Percentiles rank a stretch among this genome's conserved stretches.
phyloP scores from a whole-genome alignment of 2,113 vertebrate species.

The Dolichallabes microphthalmus region DNA sequence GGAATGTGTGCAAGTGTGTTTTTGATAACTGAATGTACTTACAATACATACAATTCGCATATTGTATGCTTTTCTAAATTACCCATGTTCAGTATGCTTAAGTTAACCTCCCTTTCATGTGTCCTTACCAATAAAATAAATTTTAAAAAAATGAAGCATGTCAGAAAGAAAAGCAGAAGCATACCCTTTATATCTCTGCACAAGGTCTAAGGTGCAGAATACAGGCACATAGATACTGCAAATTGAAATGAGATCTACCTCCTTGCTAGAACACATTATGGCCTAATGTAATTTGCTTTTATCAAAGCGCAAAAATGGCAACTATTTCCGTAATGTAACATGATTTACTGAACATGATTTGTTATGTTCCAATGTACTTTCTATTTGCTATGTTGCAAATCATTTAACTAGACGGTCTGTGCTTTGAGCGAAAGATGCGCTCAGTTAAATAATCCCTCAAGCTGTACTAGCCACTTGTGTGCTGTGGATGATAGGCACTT shows the following conservation, averaged over 20 bases:
- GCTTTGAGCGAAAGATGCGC: background rate
- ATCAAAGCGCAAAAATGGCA: background rate
- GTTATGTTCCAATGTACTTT: background rate
- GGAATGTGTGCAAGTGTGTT: background rate
- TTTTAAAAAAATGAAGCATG: background rate
- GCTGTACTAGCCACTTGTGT: background rate
- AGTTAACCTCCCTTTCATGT: background rate
- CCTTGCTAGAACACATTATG: background rate
- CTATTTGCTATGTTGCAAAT: background rate
- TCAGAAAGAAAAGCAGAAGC: background rate
- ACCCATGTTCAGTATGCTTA: background rate
- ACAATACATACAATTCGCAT: background rate
- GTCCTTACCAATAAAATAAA: background rate
- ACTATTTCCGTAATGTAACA: background rate
- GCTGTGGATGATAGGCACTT: background rate
- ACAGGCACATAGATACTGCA: background rate
- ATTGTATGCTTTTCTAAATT: background rate
- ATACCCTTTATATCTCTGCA: background rate
- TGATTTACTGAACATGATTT: background rate
- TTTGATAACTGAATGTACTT: background rate
- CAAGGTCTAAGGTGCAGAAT: background rate
- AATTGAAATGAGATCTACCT: constrained; percentile 3
- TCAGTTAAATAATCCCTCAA: background rate
- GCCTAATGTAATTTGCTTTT: constrained; percentile 4
- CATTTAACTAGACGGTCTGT: background rate